phyloP scores from a whole-genome alignment of 1,140 invertebrate species.

The Ridgeia piscesae region DNA sequence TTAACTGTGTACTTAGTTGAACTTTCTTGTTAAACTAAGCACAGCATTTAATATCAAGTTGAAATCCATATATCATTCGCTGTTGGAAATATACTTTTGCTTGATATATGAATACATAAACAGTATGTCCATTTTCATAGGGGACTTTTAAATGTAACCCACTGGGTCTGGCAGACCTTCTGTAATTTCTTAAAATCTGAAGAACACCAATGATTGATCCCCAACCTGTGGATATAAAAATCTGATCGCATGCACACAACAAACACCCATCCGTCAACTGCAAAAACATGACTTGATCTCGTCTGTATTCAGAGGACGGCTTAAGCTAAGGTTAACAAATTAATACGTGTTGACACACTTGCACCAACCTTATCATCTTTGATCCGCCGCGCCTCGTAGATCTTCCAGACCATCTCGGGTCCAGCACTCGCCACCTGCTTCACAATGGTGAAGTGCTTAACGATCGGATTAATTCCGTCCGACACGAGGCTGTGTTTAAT shows the following conservation, averaged over 20 bases:
- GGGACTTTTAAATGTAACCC: not conserved
- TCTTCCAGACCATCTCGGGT: constrained; percentile 88
- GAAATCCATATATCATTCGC: no score
- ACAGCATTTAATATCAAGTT: no score
- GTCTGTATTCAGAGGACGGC: not conserved
- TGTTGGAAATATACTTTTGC: no score
- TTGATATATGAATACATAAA: no score
- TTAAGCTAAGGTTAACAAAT: not conserved
- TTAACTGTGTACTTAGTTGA: no score
- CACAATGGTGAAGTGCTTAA: constrained; percentile 85
- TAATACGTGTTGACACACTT: constrained; percentile 21
- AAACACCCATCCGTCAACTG: not conserved
- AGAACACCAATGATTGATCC: not conserved
- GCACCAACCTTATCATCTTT: constrained; percentile 83
- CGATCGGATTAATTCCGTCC: constrained; percentile 80
- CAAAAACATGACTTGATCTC: not conserved
- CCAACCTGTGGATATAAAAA: not conserved
- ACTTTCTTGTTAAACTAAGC: no score
- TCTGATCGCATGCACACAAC: not conserved
- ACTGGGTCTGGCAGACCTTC: not conserved
- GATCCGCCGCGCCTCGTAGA: constrained; percentile 86
- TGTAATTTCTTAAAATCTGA: not conserved
- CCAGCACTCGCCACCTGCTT: constrained; percentile 84
- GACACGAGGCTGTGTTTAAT: constrained; percentile 56
- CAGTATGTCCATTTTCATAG: not conserved